Conservation (phyloP, 2,797 vertebrate genomes). For the Hippopotamyrus pictus region DNA sequence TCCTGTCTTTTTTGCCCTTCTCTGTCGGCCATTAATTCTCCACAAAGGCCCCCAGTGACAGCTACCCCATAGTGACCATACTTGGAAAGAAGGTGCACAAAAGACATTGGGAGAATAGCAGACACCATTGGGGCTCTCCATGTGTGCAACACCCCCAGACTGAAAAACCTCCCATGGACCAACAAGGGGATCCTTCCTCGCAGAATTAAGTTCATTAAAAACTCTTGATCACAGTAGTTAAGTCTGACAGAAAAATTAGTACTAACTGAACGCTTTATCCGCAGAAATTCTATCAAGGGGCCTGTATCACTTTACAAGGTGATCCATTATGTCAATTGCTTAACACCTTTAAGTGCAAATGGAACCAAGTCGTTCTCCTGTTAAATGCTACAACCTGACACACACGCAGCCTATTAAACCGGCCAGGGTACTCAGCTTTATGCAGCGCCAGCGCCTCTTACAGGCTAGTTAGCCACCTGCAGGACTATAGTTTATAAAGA, state of each 20-base stretch:
- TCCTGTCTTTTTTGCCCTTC: slow-evolving; percentile 81
- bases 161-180: neutral
- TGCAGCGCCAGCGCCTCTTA: neutral
- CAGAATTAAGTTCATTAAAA: neutral
- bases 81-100: slow-evolving; percentile 74
- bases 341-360: neutral
- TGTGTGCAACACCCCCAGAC: neutral
- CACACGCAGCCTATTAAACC: neutral
- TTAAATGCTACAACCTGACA: neutral
- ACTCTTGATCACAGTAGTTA: neutral
- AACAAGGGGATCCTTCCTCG: neutral
- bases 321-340: slow-evolving; percentile 4
- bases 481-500: neutral
- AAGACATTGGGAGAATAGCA: slow-evolving; percentile 50
- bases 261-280: neutral
- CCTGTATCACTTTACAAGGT: neutral
- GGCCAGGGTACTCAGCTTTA: neutral
- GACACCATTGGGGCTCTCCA: slow-evolving; percentile 34
- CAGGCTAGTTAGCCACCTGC: neutral
- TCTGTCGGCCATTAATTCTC: slow-evolving; percentile 83
- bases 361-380: neutral
- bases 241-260: neutral
- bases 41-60: slow-evolving; percentile 77
- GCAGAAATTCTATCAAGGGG: neutral
- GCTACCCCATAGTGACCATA: slow-evolving; percentile 83